Conservation (phyloP, 2,113 vertebrate genomes). For the Pteruthius melanotis region DNA sequence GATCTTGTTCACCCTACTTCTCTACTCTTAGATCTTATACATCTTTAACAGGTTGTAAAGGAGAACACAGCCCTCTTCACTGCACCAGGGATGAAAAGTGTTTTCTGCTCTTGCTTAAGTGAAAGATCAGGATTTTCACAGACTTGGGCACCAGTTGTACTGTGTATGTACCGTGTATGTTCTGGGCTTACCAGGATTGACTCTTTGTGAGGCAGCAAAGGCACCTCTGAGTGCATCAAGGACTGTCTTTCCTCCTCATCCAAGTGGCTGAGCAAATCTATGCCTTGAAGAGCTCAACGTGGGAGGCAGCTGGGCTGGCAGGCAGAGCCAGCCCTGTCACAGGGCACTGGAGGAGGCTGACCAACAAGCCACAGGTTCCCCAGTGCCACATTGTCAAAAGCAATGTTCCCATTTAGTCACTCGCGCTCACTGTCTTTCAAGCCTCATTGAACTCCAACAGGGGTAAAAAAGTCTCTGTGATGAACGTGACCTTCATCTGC, state of each 20-base stretch:
- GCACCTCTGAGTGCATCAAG: background rate
- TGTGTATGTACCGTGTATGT: too few species aligned
- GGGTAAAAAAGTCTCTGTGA: background rate
- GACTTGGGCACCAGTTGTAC: background rate
- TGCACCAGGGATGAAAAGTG: background rate
- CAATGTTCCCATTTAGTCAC: background rate
- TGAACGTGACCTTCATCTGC: background rate
- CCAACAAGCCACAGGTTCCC: background rate
- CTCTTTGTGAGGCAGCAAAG: background rate
- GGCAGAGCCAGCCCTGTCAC: background rate
- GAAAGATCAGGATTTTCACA: background rate
- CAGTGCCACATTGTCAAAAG: background rate
- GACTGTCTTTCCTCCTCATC: background rate
- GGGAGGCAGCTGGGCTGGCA: background rate
- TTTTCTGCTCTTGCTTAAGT: background rate
- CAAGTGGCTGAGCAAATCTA: background rate
- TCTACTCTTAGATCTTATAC: background rate
- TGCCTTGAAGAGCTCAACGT: background rate
- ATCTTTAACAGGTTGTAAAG: background rate
- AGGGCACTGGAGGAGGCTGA: background rate
- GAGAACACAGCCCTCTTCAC: background rate
- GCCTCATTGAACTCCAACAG: background rate
- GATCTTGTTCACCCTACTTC: accelerated
- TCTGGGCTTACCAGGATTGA: background rate
- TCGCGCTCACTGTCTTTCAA: background rate